Conservation (phyloP, 2,888 invertebrate genomes). For the Rhogogaster chlorosoma region DNA sequence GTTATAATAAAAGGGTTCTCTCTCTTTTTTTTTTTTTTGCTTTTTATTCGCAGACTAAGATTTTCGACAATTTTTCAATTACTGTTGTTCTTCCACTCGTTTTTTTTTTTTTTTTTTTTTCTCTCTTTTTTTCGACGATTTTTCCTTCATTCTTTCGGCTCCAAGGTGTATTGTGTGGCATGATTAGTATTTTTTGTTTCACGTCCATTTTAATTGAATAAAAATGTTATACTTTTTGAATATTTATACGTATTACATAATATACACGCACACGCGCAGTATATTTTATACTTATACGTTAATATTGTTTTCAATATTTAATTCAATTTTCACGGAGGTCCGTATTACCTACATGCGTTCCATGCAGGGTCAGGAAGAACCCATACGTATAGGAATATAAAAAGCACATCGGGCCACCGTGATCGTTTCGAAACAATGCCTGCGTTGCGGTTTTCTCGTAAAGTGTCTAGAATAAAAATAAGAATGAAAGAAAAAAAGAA, state of each 20-base stretch:
- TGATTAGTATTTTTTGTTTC: neutral
- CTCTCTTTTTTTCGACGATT: neutral
- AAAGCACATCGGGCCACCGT: constrained; percentile 26
- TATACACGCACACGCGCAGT: too few relatives aligned
- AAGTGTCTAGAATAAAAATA: neutral
- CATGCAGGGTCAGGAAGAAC: neutral
- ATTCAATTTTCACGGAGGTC: neutral
- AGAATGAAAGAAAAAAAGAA: too few relatives aligned
- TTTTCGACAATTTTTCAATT: neutral
- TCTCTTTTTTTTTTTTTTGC: neutral
- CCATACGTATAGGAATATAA: neutral
- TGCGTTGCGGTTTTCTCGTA: constrained; percentile 33
- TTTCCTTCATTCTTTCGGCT: neutral
- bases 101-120: neutral
- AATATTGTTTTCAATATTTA: neutral
- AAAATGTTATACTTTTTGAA: neutral
- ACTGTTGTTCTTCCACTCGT: neutral
- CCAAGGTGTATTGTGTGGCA: neutral
- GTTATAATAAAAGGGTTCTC: neutral
- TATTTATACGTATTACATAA: too few relatives aligned
- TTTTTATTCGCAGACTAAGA: neutral
- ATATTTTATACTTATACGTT: too few relatives aligned
- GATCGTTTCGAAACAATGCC: constrained; percentile 16
- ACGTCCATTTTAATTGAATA: neutral
- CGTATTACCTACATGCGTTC: neutral